Evolutionary conservation across 2,888 invertebrate species (phyloP), one percentile per base, ranked within the genome.

Genomic region (Mesorhabditis belari): DNA sequence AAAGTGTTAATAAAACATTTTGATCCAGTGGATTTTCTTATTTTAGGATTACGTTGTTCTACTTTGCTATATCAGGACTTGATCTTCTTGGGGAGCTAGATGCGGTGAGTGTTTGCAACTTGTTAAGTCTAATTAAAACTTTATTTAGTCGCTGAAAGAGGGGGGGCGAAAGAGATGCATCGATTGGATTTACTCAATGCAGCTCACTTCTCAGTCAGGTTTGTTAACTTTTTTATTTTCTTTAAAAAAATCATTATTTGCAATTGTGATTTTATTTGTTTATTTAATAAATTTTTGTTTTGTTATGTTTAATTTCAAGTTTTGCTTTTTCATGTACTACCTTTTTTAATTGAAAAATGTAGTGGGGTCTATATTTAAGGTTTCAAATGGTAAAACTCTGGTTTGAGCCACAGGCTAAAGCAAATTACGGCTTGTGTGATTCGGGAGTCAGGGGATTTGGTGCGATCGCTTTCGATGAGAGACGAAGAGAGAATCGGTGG

Each of bases 11-110:
- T n/a, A n/a, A n/a, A n/a, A n/a, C n/a, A n/a, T n/a, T n/a, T n/a
- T n/a, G n/a, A n/a, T n/a, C n/a, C n/a, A n/a, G n/a, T n/a, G 12
- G 52, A 19, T 52, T 12, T n/a, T n/a, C 9, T 24, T 2, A 21
- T n/a, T 73, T 62, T 60, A 77, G 76, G 57, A 64, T 71, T 27
- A 79, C 78, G 0, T 53, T 76, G 5, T 66, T 79, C 28, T 94
- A 90, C 82, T 95, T 94, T 84, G 88, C 91, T n/a, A 86, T 95
- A 59, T 90, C 92, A 35, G 92, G 93, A 4, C 82, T 95, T 71
- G 95, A 95, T 84, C 85, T 95, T 24, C 84, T 95, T 4, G 87
- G 89, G 70, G 87, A 88, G n/a, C 83, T 92, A 63, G 86, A 89
- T 71, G 54, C 49, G 35, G 83, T 87, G 44, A 9, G n/a, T n/a